Percentiles rank a stretch among this genome's conserved stretches.
Conservation (phyloP, 2,888 invertebrate species). For the Ectemnius lituratus region DNA sequence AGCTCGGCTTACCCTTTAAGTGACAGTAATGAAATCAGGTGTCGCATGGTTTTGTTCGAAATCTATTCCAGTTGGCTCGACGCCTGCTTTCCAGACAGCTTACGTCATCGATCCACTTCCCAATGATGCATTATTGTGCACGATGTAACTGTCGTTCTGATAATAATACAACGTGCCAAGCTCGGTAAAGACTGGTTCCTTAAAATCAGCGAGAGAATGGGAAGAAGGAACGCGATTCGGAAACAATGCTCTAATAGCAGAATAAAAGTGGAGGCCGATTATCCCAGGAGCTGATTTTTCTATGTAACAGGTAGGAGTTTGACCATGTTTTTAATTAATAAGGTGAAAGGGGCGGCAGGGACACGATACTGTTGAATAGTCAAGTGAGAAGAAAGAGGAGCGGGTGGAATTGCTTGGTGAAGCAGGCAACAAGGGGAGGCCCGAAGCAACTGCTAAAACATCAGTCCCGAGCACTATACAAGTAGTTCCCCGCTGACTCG, state of each 20-base stretch:
- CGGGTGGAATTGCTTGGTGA: slow-evolving; percentile 37
- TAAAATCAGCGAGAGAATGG: slow-evolving; percentile 2
- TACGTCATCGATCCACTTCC: not conserved
- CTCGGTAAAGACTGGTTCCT: not conserved
- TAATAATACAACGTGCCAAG: no score
- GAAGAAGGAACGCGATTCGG: not conserved
- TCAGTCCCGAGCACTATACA: slow-evolving; percentile 45
- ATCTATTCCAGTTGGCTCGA: slow-evolving; percentile 31
- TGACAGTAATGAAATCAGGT: slow-evolving; percentile 59
- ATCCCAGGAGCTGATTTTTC: no score
- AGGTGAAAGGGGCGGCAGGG: slow-evolving; percentile 53
- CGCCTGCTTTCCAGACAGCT: not conserved
- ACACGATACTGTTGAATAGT: slow-evolving; percentile 9
- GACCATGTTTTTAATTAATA: slow-evolving; percentile 65
- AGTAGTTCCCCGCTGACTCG: slow-evolving; percentile 44
- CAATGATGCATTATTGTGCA: not conserved
- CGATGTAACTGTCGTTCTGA: not conserved
- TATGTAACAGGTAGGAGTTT: no score
- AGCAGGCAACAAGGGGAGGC: slow-evolving; percentile 34
- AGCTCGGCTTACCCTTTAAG: slow-evolving; percentile 52
- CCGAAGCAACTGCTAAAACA: slow-evolving; percentile 37
- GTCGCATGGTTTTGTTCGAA: slow-evolving; percentile 43
- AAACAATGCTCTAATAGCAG: no score
- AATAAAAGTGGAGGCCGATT: no score
- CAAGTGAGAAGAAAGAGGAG: slow-evolving; percentile 20